Base-by-base conservation (phyloP, 1,140 invertebrate species). In the Drosophila pseudoananassae region DNA sequence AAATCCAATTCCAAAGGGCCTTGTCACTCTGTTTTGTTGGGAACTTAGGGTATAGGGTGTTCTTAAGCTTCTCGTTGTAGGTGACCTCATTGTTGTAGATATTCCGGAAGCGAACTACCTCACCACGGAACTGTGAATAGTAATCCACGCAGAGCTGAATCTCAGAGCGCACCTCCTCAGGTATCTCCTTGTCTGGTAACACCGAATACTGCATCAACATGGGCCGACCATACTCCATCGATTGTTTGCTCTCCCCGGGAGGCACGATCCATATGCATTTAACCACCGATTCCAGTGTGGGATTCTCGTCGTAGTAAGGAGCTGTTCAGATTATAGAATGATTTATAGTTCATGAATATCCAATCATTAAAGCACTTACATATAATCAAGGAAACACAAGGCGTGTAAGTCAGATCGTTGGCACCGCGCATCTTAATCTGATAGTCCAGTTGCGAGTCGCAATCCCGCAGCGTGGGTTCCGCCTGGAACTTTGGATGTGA, bases 241-340 rank as follows among this genome's bases (percentile, higher is more conserved):
- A 95, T 3, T 97, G 97, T 79, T 96, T 94, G 80, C 96, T 96
- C 93, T 99, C 98, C 31, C 96, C 96, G 12, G 98, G 98, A 15
- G 98, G 98, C 92, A 98, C 95, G 2, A 98, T 97, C 98, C 98
- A 99, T 91, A 97, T 99, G 56, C 97, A 96, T 54, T 96, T 96
- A 38, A 98, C 94, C 60, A 95, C 95, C 1, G 96, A 97, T 81
- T 96, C 96, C 60, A 96, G 92, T 23, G 95, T 95, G 47, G 94
- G 94, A 76, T 94, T 96, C 83, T 96, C 95, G 50, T 94, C 94
- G 91, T 97, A 96, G 87, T 97, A 98, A 4, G 97, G 97, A 43
- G 98, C 97, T 98, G 89, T 20, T 20, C 4, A 20, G 2, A 20
- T 23, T 46, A 10, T 8, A 17, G 14, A 8, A 17, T 43, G 9